Conservation (phyloP, 2,113 vertebrate species). For the Bambusicola thoracicus region DNA sequence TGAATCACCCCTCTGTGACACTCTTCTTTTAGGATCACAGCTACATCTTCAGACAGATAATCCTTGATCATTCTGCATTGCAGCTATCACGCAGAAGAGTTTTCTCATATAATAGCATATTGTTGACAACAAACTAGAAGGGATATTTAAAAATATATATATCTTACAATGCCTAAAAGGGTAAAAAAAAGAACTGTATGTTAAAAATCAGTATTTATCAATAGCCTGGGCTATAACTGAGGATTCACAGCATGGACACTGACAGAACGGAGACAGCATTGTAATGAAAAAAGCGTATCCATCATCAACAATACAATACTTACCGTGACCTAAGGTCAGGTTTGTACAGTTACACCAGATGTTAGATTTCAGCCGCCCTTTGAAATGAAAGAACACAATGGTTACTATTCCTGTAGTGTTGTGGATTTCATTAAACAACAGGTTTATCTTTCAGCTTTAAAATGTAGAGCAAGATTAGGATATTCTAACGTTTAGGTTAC, state of each 20-base stretch:
- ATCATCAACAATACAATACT: slow-evolving; percentile 68
- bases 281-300: slow-evolving; percentile 73
- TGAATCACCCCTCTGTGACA: slow-evolving; percentile 30
- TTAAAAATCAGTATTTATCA: slow-evolving; percentile 69
- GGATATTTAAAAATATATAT: background rate
- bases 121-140: slow-evolving; percentile 62
- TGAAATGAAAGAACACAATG: slow-evolving; percentile 61
- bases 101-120: slow-evolving; percentile 55
- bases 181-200: background rate
- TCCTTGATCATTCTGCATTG: slow-evolving; percentile 27
- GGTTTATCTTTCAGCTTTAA: slow-evolving; percentile 66
- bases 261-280: slow-evolving; percentile 69
- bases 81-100: slow-evolving; percentile 51
- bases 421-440: slow-evolving; percentile 68
- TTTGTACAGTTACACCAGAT: slow-evolving; percentile 64
- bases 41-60: background rate
- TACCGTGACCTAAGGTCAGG: slow-evolving; percentile 62
- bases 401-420: slow-evolving; percentile 57
- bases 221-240: slow-evolving; percentile 48
- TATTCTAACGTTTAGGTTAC: slow-evolving; percentile 44
- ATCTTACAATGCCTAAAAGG: slow-evolving; percentile 17
- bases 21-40: slow-evolving; percentile 47
- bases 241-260: slow-evolving; percentile 62
- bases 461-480: slow-evolving; percentile 43
- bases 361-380: slow-evolving; percentile 58